These are phyloP conservation scores for Mola mola DNA, from an alignment of 2,113 vertebrate species.

Conservation along the genomic window DNA sequence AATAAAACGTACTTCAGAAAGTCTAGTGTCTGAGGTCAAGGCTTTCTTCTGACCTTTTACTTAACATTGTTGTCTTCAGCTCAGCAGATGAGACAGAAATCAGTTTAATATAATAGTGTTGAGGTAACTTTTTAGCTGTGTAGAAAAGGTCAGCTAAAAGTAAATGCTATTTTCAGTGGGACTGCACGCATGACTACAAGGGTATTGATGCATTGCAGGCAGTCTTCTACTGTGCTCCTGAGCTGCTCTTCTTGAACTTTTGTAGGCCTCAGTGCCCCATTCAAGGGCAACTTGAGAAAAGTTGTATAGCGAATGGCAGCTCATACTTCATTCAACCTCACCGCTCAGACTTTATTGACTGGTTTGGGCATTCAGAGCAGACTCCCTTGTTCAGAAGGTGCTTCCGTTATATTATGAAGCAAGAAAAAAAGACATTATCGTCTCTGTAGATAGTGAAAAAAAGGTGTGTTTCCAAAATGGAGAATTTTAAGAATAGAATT, in stretches of 20 bases:
- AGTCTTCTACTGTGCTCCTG: slow-evolving; percentile 8
- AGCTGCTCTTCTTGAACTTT: slow-evolving; percentile 21
- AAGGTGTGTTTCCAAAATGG: background rate
- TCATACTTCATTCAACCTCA: slow-evolving; percentile 34
- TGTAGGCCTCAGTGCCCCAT: slow-evolving; percentile 11
- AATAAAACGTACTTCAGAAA: too few relatives aligned
- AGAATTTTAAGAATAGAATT: background rate
- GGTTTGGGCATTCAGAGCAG: slow-evolving; percentile 12
- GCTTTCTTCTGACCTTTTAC: too few relatives aligned
- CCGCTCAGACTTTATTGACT: slow-evolving; percentile 11
- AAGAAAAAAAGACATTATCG: slow-evolving; percentile 4
- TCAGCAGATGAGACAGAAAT: background rate
- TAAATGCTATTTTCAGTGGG: slow-evolving; percentile 15
- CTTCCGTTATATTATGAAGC: slow-evolving; percentile 1
- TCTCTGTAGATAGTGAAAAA: background rate
- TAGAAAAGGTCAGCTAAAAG: slow-evolving; percentile 24
- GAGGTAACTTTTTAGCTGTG: background rate
- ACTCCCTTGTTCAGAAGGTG: background rate
- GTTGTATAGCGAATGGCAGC: slow-evolving; percentile 11
- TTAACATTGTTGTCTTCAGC: background rate
- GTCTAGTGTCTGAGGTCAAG: too few relatives aligned
- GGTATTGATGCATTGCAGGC: slow-evolving; percentile 11
- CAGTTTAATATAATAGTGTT: background rate
- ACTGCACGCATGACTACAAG: background rate
- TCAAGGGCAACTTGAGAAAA: slow-evolving; percentile 43